Evolutionary conservation across 2,113 vertebrate species (phyloP).

Genomic region (Neolamprologus caudopunctatus): DNA sequence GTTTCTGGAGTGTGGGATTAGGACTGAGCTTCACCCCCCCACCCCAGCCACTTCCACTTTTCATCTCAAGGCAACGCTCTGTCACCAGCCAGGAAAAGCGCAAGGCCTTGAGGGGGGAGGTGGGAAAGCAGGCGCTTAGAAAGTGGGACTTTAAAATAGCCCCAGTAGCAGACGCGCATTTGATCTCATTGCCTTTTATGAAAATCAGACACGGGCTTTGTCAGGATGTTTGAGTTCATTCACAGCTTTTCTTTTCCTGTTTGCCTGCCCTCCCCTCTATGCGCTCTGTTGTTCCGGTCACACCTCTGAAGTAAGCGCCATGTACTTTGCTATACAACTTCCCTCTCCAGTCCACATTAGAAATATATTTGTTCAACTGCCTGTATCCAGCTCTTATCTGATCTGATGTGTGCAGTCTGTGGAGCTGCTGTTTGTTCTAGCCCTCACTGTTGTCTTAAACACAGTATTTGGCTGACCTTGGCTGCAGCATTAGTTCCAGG

Average conservation of each 20-base stretch:
- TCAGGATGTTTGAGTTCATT: neutral
- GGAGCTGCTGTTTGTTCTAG: slow-evolving; percentile 37
- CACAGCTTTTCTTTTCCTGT: neutral
- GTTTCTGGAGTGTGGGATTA: neutral
- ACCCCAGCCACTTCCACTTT: neutral
- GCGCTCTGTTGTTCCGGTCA: neutral
- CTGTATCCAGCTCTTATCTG: slow-evolving; percentile 16
- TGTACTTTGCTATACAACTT: slow-evolving; percentile 9
- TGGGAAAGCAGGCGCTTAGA: neutral
- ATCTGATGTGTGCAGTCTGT: neutral
- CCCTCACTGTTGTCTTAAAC: slow-evolving; percentile 30
- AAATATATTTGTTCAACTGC: slow-evolving; percentile 24
- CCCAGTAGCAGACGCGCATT: neutral
- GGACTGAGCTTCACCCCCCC: neutral
- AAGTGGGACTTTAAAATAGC: slow-evolving; percentile 28
- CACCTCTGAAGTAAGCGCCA: neutral
- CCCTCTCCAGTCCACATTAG: neutral
- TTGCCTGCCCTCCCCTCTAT: neutral
- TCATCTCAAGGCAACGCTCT: slow-evolving; percentile 18
- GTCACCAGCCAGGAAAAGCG: neutral
- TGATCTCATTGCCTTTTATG: neutral
- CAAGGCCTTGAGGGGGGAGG: neutral
- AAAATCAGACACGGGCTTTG: neutral
- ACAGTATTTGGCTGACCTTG: slow-evolving; percentile 41
- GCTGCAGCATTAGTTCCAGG: neutral